Conservation (phyloP, 2,797 vertebrate species). For the Melanotaenia parkinsoni region DNA sequence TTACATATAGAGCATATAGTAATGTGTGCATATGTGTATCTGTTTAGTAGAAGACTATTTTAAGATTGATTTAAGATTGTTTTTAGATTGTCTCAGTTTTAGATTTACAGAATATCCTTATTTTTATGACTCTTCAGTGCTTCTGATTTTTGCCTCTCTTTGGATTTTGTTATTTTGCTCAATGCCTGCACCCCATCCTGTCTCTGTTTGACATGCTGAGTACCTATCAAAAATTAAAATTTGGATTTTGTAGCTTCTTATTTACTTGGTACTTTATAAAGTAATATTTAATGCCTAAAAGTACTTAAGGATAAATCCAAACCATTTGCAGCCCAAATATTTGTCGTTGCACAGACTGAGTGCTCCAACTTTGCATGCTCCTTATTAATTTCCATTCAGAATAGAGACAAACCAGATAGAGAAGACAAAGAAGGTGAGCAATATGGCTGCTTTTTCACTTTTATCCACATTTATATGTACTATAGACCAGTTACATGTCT, state of each 20-base stretch:
- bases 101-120: neutral
- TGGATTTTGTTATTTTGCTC: no score
- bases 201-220: neutral
- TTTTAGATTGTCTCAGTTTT: neutral
- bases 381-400: neutral
- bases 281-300: neutral
- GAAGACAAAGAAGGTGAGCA: neutral
- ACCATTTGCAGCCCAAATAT: neutral
- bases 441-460: neutral
- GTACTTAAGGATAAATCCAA: neutral
- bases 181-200: no score
- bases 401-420: neutral
- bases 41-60: slow-evolving; percentile 8
- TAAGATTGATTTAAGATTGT: neutral
- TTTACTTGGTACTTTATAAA: neutral
- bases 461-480: neutral
- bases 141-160: no score
- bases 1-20: neutral
- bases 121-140: neutral
- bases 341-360: neutral
- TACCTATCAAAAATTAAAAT: neutral
- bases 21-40: neutral
- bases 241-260: neutral
- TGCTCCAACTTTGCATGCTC: neutral
- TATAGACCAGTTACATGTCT: neutral